Base-by-base conservation (phyloP, 1,140 invertebrate species). In the Bombus superbus region DNA sequence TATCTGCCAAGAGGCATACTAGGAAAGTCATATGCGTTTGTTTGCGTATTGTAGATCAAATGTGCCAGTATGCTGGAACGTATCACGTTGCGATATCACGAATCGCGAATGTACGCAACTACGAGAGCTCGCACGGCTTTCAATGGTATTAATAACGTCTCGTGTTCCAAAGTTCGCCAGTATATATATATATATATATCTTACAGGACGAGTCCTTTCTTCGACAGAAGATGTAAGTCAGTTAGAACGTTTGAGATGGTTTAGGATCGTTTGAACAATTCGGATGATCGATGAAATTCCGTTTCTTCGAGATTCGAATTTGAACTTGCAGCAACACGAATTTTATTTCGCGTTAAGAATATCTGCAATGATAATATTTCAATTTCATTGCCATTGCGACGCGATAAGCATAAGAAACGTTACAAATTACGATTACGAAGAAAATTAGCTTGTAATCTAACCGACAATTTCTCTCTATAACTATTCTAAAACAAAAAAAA, bases 11-110 rank as follows among this genome's bases (percentile, higher is more conserved):
- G 57, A 47, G 57, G 38, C 2, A 15, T 32, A 64, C 13, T n/a
- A n/a, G 25, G 22, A 62, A 32, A 66, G 22, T 47, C 15, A 28
- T 44, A 38, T 22, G n/a, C n/a, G 57, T 47, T 75, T 82, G 57
- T 82, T 66, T 47, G 81, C 71, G 9, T 66, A 22, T 38, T 35
- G 42, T 42, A 57, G 72, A 47, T 82, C 71, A 47, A 47, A 64
- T 44, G 18, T 38, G 32, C 4, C 35, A n/a, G 35, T 25, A 47
- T 10, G 5, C 13, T 42, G 32, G 38, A 82, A 47, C n/a, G 81
- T 38, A 66, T 82, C 57, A 15, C 1, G 40, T 82, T 74, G 38
- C 38, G 3, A 44, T 38, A 59, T 74, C n/a, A 18, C 69, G n/a
- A 81, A 69, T 42, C 25, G n/a, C 42, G n/a, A 47, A 28, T 38